phyloP scores from a whole-genome alignment of 2,113 vertebrate species.

The Mugil cephalus region DNA sequence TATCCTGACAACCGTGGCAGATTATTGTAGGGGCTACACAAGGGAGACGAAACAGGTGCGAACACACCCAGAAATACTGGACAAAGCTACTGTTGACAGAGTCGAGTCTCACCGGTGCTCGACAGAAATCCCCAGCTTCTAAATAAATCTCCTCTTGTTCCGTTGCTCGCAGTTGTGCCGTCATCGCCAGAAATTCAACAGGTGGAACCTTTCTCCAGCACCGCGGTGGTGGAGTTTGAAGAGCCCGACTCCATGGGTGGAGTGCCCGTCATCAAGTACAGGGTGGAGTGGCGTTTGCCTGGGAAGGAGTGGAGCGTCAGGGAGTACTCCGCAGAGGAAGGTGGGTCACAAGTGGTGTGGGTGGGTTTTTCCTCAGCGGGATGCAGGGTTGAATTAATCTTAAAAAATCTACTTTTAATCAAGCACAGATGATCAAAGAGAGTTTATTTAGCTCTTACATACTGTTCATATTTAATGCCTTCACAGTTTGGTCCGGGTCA shows the following conservation, averaged over 20 bases:
- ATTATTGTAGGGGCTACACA: too few relatives aligned
- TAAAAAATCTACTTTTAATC: neutral
- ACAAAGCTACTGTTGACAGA: too few relatives aligned
- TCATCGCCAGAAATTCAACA: conserved; percentile 90
- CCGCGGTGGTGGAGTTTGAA: conserved; percentile 90
- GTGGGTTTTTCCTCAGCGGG: neutral
- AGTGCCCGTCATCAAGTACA: conserved; percentile 94
- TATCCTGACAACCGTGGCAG: too few relatives aligned
- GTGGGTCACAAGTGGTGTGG: conserved; percentile 77
- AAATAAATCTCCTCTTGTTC: too few relatives aligned
- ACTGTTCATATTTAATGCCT: too few relatives aligned
- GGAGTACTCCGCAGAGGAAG: conserved; percentile 87
- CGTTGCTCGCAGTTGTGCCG: conserved; percentile 71
- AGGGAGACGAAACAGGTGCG: too few relatives aligned
- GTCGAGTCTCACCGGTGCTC: too few relatives aligned
- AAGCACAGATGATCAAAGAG: neutral
- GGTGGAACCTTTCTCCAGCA: conserved; percentile 94
- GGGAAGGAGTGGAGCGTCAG: conserved; percentile 86
- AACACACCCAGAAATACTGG: too few relatives aligned
- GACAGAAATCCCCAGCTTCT: too few relatives aligned
- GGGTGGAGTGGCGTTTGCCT: conserved; percentile 88
- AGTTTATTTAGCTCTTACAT: neutral
- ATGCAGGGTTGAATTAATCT: neutral
- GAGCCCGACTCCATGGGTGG: conserved; percentile 93
- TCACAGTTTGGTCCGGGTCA: too few relatives aligned